Conservation (phyloP, 1,140 invertebrate genomes). For the Bombus sylvicola region DNA sequence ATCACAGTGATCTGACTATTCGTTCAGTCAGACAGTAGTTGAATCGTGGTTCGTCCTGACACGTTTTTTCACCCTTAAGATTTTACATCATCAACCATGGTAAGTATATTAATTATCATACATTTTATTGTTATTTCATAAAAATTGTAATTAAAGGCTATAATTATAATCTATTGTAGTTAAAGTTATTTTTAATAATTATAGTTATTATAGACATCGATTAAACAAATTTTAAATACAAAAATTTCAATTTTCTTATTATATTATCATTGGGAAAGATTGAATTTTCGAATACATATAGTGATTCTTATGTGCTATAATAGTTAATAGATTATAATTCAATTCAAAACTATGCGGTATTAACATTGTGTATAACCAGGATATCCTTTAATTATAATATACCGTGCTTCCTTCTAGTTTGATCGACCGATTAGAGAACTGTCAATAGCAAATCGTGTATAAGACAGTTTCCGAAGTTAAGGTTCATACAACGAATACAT, state of each 20-base stretch:
- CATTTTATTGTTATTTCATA: background rate
- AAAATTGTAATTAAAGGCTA: background rate
- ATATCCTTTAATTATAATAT: background rate
- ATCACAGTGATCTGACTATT: constrained; percentile 60
- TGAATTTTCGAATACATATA: background rate
- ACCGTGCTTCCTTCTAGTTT: background rate
- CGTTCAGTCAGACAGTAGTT: constrained; percentile 59
- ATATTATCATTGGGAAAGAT: background rate
- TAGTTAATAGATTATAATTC: background rate
- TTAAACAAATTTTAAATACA: background rate
- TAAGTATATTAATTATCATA: constrained; percentile 33
- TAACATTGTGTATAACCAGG: constrained; percentile 8
- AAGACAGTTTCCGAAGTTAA: background rate
- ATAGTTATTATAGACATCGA: background rate
- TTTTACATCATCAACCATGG: constrained; percentile 42
- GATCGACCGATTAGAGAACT: constrained; percentile 29
- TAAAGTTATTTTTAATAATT: background rate
- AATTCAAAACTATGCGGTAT: background rate
- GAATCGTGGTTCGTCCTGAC: constrained; percentile 47
- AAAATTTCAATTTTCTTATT: background rate
- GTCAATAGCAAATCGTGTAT: background rate
- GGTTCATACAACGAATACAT: background rate
- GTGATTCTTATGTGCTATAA: background rate
- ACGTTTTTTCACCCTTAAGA: constrained; percentile 7
- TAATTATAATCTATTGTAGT: background rate